These are phyloP conservation scores for Vimba vimba DNA, from an alignment of 2,113 vertebrate genomes.

Conservation along the genomic window DNA sequence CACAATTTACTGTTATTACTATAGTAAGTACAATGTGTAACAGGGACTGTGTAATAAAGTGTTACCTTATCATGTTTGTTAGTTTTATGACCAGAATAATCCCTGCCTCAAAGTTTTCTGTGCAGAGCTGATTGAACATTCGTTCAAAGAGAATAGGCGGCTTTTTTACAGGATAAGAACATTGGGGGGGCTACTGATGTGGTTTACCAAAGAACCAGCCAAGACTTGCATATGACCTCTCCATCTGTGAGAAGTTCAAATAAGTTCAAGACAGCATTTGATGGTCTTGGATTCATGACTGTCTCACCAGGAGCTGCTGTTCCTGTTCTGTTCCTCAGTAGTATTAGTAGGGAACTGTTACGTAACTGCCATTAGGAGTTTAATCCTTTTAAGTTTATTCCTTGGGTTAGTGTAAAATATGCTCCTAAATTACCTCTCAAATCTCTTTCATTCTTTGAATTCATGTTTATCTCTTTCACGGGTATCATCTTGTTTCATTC, in stretches of 20 bases:
- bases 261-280: neutral
- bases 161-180: neutral
- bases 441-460: conserved; percentile 25
- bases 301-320: neutral
- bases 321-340: neutral
- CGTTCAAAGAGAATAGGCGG: neutral
- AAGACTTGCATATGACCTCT: conserved; percentile 2
- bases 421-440: conserved; percentile 13
- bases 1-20: too few species aligned
- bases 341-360: neutral
- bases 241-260: conserved; percentile 5
- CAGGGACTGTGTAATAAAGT: too few species aligned
- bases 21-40: too few species aligned
- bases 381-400: conserved; percentile 21
- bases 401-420: conserved; percentile 19
- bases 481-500: conserved; percentile 24
- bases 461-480: conserved; percentile 21
- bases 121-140: neutral
- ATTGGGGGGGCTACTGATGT: neutral
- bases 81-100: too few species aligned
- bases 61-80: too few species aligned
- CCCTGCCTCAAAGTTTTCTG: neutral
- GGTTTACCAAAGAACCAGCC: neutral
- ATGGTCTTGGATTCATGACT: neutral
- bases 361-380: conserved; percentile 15